Base-by-base conservation (phyloP, 2,888 invertebrate genomes). In the Lymantria dispar region DNA sequence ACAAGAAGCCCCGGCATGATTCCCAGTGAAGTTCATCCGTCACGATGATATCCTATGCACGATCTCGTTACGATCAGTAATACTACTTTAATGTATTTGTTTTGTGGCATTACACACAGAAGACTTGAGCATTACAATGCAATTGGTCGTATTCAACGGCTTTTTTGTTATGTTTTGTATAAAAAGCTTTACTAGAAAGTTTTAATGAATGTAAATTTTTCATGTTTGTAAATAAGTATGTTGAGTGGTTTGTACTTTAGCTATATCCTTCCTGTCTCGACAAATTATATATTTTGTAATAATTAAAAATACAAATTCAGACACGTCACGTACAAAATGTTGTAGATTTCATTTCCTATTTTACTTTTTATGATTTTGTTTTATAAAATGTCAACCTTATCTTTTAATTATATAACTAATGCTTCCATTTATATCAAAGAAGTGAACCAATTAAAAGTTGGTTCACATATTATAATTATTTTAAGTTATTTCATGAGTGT, bases 371-470 rank as follows among this genome's bases (percentile, higher is more conserved):
- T 57, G 8, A 5, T 66, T 3, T 62, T 64, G 65, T 73, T 69
- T 69, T 70, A 64, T 65, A 67, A 72, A 68, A 68, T 62, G 70
- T 70, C 72, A 69, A 62, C 69, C 67, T 67, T 86, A 85, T 79
- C 78, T 76, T 73, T 88, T 89, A 87, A 80, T 85, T 90, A 74
- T 84, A 80, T 81, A 87, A 88, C 86, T 67, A 85, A 90, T 91
- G 91, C 91, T 91, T 91, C 91, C 91, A 91, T 84, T 88, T 83
- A 89, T 91, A 90, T 91, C 91, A 91, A 91, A 91, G 91, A 91
- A 80, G 83, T 84, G 70, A 82, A 80, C 76, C 89, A 78, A 86
- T 91, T 89, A 61, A 78, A 88, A 90, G 91, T 91, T 83, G 90
- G 75, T 82, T 84, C 83, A 78, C 83, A 64, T 84, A 82, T 77